phyloP scores from a whole-genome alignment of 1,140 invertebrate genomes.

The Halotydeus destructor region DNA sequence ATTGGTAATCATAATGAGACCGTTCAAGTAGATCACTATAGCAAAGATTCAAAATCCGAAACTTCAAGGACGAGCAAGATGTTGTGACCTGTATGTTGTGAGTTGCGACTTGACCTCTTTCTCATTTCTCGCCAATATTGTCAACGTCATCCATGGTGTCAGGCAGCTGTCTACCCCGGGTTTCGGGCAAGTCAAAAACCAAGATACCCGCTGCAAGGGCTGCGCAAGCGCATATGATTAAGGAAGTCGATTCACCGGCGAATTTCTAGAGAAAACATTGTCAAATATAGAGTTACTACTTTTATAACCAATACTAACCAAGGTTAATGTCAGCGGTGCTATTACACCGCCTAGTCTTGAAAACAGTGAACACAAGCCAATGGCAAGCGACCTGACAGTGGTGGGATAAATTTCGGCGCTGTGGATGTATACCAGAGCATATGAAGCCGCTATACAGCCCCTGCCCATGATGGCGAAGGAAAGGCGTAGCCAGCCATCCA shows the following conservation, averaged over 20 bases:
- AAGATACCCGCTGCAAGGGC: conserved; percentile 56
- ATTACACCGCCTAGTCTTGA: conserved; percentile 24
- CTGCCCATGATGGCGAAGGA: conserved; percentile 47
- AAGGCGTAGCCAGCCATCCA: conserved; percentile 26
- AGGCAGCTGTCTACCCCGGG: conserved; percentile 53
- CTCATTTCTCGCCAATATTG: too few relatives aligned
- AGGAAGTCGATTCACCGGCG: too few relatives aligned
- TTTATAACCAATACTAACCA: too few relatives aligned
- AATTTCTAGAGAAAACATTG: too few relatives aligned
- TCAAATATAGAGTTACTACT: too few relatives aligned
- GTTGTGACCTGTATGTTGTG: too few relatives aligned
- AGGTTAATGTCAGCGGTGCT: too few relatives aligned
- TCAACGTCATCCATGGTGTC: conserved; percentile 52
- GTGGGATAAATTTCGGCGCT: conserved; percentile 29
- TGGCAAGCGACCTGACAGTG: conserved; percentile 22
- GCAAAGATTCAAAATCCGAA: too few relatives aligned
- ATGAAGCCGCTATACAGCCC: conserved; percentile 35
- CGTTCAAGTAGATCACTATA: too few relatives aligned
- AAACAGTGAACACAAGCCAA: conserved; percentile 24
- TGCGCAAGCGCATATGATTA: conserved; percentile 62
- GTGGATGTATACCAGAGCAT: conserved; percentile 26
- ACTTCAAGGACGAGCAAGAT: too few relatives aligned
- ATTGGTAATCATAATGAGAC: too few relatives aligned
- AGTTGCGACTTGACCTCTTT: too few relatives aligned
- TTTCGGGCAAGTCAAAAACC: conserved; percentile 65